A percentile compares a stretch with the other conserved stretches of the same genome.
phyloP scores from a whole-genome alignment of 2,888 invertebrate species.

The Serripes groenlandicus region DNA sequence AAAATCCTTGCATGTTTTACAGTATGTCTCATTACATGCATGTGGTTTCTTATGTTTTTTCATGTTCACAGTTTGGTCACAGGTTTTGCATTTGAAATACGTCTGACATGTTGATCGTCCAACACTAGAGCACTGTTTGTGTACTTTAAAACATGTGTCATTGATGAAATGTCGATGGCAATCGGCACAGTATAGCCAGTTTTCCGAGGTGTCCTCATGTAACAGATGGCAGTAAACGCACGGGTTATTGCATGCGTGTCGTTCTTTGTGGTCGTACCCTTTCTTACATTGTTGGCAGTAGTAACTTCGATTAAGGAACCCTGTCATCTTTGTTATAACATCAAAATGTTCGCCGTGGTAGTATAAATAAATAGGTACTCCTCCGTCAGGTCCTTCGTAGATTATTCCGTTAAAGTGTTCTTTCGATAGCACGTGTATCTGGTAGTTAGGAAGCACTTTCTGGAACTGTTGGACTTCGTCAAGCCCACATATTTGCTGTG shows the following conservation, averaged over 20 bases:
- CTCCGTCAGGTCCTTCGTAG: too few species aligned
- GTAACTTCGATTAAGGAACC: constrained; percentile 48
- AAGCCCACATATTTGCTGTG: constrained; percentile 43
- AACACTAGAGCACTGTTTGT: constrained; percentile 14
- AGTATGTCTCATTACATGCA: constrained; percentile 25
- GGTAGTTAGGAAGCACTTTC: not conserved
- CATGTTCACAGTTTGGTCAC: constrained; percentile 1
- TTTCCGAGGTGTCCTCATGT: constrained; percentile 26
- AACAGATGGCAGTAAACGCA: constrained; percentile 42
- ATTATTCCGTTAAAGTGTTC: constrained; percentile 37
- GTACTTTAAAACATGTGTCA: constrained; percentile 13
- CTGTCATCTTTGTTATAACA: constrained; percentile 55
- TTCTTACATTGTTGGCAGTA: constrained; percentile 58
- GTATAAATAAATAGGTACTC: too few species aligned
- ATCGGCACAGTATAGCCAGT: constrained; percentile 36
- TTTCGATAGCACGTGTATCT: constrained; percentile 24
- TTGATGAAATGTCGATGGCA: constrained; percentile 38
- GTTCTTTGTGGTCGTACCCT: constrained; percentile 58
- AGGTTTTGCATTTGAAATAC: constrained; percentile 12
- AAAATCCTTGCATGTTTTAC: constrained; percentile 38
- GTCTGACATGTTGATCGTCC: constrained; percentile 22
- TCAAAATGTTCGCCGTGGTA: constrained; percentile 58
- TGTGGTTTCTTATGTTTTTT: constrained; percentile 19
- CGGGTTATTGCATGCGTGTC: constrained; percentile 53
- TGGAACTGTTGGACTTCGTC: constrained; percentile 48